phyloP scores from a whole-genome alignment of 30 jellyfish, hydroid and myxozoan species.

The Hydra vulgaris region DNA sequence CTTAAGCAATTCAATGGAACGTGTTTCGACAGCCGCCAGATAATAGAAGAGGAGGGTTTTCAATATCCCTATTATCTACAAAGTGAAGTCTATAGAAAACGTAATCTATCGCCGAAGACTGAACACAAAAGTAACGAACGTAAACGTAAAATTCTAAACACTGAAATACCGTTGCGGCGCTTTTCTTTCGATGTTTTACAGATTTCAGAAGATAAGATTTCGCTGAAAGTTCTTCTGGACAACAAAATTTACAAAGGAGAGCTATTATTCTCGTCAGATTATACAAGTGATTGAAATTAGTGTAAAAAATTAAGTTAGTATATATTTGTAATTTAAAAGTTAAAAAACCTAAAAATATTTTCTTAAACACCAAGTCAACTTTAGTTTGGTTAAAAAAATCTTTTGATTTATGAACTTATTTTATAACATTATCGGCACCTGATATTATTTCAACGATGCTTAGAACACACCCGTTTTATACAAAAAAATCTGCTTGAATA shows the following conservation, averaged over 20 bases:
- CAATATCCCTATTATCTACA: conserved; percentile 20
- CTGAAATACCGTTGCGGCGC: not conserved
- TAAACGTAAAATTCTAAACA: not conserved
- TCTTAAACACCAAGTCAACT: too few species aligned
- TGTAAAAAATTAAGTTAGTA: too few species aligned
- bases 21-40: not conserved
- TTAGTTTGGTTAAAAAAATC: too few species aligned
- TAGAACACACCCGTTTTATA: too few species aligned
- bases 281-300: not conserved
- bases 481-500: too few species aligned
- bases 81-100: not conserved
- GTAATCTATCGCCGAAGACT: not conserved
- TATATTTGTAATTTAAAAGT: too few species aligned
- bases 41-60: conserved; percentile 2
- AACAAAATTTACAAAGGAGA: conserved; percentile 18
- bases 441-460: too few species aligned
- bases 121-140: not conserved
- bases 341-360: too few species aligned
- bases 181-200: conserved; percentile 15
- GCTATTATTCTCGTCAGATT: not conserved
- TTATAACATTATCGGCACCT: too few species aligned
- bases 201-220: not conserved
- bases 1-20: not conserved
- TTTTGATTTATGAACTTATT: too few species aligned
- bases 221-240: conserved; percentile 16